Conservation (phyloP, 2,113 vertebrate genomes). For the Gnathonemus longibarbis region DNA sequence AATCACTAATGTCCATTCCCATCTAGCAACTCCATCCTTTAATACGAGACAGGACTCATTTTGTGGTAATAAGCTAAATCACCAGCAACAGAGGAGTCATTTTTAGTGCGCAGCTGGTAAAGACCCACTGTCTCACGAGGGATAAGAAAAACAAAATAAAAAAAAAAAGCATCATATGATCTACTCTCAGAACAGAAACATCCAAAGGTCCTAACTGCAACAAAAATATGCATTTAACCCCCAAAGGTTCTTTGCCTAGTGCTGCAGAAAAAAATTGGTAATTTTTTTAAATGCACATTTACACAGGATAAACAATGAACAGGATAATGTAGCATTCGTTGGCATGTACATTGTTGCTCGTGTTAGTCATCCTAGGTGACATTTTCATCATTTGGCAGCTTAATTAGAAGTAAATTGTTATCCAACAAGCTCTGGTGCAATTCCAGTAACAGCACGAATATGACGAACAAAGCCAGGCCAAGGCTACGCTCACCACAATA, state of each 20-base stretch:
- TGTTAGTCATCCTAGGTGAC: constrained; percentile 31
- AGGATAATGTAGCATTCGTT: not conserved
- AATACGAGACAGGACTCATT: not conserved
- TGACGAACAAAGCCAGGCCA: constrained; percentile 40
- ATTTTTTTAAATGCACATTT: constrained; percentile 33
- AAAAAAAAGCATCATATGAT: not conserved
- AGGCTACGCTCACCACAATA: constrained; percentile 47
- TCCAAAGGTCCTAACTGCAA: not conserved
- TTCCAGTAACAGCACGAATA: constrained; percentile 37
- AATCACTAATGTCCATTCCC: not conserved
- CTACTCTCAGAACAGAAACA: not conserved
- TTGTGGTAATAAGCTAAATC: not conserved
- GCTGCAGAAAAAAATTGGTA: constrained; percentile 25
- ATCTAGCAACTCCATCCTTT: not conserved
- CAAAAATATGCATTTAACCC: not conserved
- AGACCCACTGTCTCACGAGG: not conserved
- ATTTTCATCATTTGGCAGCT: constrained; percentile 31
- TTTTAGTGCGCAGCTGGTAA: constrained; percentile 2
- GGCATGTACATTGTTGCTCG: constrained; percentile 12
- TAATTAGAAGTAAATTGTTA: constrained; percentile 33
- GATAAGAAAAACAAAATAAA: not conserved
- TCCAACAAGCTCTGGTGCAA: constrained; percentile 35
- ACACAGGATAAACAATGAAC: constrained; percentile 40
- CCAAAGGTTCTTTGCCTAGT: constrained; percentile 49
- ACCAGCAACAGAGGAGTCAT: not conserved